Conservation (phyloP, 2,888 invertebrate species). For the Volucella inanis region DNA sequence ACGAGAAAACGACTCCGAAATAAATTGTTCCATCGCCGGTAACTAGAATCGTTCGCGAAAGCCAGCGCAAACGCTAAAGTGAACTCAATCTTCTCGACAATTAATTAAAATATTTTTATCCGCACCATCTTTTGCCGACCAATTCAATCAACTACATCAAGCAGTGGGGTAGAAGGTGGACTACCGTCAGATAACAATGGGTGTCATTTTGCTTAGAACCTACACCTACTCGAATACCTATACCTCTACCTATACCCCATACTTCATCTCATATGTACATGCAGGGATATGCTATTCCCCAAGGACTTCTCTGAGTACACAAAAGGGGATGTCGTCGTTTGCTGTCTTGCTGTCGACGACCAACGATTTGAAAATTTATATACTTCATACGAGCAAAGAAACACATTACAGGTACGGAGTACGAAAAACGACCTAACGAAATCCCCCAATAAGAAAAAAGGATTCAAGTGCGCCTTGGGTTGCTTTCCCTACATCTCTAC, state of each 20-base stretch:
- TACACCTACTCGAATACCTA: neutral
- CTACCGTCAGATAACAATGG: constrained; percentile 28
- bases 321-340: neutral
- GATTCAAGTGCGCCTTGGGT: constrained; percentile 60
- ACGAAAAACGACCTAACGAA: constrained; percentile 7
- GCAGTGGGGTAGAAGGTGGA: constrained; percentile 23
- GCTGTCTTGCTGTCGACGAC: neutral
- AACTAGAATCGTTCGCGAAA: constrained; percentile 46
- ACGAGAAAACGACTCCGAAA: neutral
- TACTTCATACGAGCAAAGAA: constrained; percentile 70
- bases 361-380: constrained; percentile 59
- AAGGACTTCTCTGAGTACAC: neutral
- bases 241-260: neutral
- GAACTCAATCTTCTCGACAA: constrained; percentile 62
- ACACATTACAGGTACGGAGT: constrained; percentile 27
- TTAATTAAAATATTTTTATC: constrained; percentile 73
- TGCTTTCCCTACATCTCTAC: constrained; percentile 24
- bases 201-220: constrained; percentile 37
- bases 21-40: constrained; percentile 59
- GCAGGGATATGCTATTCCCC: constrained; percentile 30
- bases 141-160: neutral
- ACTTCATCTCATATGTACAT: constrained; percentile 49
- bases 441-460: constrained; percentile 75
- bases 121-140: constrained; percentile 1
- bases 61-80: constrained; percentile 51